Evolutionary conservation across 2,888 invertebrate species (phyloP), one percentile per base, ranked within the genome.

Genomic region (Amiota mariae): DNA sequence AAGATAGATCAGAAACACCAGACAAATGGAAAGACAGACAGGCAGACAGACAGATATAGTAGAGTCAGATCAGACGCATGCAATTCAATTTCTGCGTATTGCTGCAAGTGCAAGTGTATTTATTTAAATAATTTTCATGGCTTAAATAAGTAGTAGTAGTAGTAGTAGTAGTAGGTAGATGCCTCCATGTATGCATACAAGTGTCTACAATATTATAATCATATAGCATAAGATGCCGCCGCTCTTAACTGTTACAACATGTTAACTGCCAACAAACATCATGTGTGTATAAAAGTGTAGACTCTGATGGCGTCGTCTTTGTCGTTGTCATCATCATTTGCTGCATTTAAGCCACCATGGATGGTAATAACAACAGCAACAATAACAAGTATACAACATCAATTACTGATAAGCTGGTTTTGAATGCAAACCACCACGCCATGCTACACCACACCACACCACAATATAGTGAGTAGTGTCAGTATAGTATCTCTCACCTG

Each of bases 171-270:
- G 18, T 18, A 54, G 13, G 12, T 54, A 54, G 12, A n/a, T 54
- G n/a, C n/a, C 1, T 51, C 1, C n/a, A 54, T n/a, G n/a, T 6
- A 54, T n/a, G n/a, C n/a, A 54, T n/a, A 12, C 18, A 56, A 15
- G 8, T 56, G 13, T 10, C 2, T 56, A 56, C 13, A 56, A 15
- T 20, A 11, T n/a, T 59, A 59, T 59, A 11, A 18, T 57, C 59
- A 18, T 11, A 18, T 59, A 12, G 57, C 57, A 15, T 82, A 82
- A 85, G 85, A 84, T 85, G 85, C 82, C 84, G 80, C 80, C 84
- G 80, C 80, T 81, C 81, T 81, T 78, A 78, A 80, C 81, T 80
- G 80, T 77, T 78, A 59, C 61, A 47, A 18, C 10, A n/a, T 67
- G 49, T 13, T 18, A 12, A 20, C 48, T 47, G 68, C 20, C 49